Evolutionary conservation across 2,113 vertebrate species (phyloP).

Genomic region (Antechinus stuartii): DNA sequence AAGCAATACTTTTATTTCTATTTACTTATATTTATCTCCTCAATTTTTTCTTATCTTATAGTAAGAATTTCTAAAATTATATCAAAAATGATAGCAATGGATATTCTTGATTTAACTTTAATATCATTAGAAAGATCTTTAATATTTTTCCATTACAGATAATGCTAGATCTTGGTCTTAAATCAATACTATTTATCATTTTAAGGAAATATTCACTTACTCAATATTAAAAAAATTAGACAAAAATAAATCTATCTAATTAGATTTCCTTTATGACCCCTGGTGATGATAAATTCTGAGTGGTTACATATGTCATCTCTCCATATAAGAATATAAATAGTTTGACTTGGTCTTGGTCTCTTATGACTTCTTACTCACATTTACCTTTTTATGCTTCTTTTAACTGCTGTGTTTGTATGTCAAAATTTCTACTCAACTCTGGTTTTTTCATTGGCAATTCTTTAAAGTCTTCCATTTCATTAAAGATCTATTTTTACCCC

Average conservation of each 20-base stretch:
- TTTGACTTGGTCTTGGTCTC: no score
- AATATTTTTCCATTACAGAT: background rate
- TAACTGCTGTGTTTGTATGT: background rate
- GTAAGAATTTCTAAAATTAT: background rate
- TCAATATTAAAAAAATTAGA: background rate
- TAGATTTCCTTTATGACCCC: background rate
- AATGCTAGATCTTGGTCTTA: background rate
- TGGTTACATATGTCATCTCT: background rate
- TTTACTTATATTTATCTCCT: background rate
- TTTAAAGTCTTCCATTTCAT: background rate
- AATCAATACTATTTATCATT: background rate
- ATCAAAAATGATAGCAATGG: background rate
- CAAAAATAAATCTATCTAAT: background rate
- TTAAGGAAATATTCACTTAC: background rate
- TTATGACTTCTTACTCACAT: background rate
- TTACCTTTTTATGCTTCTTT: background rate
- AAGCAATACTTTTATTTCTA: background rate
- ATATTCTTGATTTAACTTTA: background rate
- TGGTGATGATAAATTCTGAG: background rate
- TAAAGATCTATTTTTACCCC: background rate
- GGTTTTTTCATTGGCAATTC: background rate
- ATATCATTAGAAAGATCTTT: background rate
- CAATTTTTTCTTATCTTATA: background rate
- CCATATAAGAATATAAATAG: no score
- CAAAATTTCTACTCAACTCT: background rate